Base-by-base conservation (phyloP, 2,888 invertebrate species). In the Drosophila robusta region DNA sequence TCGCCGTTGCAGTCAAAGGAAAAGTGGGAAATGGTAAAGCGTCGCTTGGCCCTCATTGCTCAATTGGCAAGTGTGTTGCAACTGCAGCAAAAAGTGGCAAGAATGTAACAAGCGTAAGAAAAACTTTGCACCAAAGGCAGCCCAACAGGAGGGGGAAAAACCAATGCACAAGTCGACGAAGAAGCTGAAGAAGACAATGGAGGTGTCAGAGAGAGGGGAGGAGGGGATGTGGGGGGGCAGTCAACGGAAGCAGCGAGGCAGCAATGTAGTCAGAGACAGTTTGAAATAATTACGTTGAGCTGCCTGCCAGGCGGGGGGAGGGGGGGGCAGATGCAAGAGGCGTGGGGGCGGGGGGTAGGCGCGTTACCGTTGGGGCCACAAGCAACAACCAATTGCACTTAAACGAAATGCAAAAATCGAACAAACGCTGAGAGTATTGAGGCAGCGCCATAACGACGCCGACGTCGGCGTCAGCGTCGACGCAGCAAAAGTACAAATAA, bases 271-370 rank as follows among this genome's bases (percentile, higher is more conserved):
- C 69, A 47, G 54, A 79, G 88, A 87, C 86, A 83, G 88, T 87
- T 87, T 77, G 74, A 83, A 87, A 83, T 83, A 83, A 83, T 83
- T 87, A 83, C 77, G 70, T 74, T 75, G 81, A 78, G 54, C 69
- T 64, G 57, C 34, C 42, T 8, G 18, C 29, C 29, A 8, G 1
- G 7, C 12, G 16, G n/a, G 11, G 38, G 18, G 38, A 14, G 41
- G n/a, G 16, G 4, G 6, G 4, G 11, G 5, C 32, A 12, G 16
- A 24, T n/a, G 2, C n/a, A n/a, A n/a, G n/a, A n/a, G 50, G 7
- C n/a, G 22, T 22, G 29, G 32, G 11, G 49, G 39, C 16, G 42
- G 29, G 32, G 11, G 49, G 39, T 22, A 45, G 32, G 18, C 24
- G 41, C 47, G 46, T 60, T 61, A 64, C 67, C 57, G 72, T 58